Percentiles rank a stretch among this genome's conserved stretches.
Conservation (phyloP, 2,888 invertebrate genomes). For the Tetramorium bicarinatum region DNA sequence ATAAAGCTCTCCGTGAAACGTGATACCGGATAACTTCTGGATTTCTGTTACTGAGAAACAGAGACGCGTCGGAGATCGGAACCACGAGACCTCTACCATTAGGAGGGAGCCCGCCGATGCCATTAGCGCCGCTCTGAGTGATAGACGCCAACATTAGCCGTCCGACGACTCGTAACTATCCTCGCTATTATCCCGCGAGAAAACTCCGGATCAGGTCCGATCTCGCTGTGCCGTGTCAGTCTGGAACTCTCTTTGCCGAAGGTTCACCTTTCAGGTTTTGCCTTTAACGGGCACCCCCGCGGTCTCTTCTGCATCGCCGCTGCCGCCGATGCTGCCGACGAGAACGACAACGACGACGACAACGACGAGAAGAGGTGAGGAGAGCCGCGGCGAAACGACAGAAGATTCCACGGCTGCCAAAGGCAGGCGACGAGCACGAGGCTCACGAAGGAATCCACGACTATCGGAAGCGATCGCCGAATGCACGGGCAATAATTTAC, state of each 20-base stretch:
- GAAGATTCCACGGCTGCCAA: conserved; percentile 79
- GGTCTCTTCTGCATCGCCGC: conserved; percentile 46
- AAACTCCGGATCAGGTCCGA: conserved; percentile 42
- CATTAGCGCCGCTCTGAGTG: conserved; percentile 56
- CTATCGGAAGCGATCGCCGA: conserved; percentile 85
- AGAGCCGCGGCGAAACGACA: conserved; percentile 72
- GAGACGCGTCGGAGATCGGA: conserved; percentile 29
- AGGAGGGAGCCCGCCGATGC: conserved; percentile 39
- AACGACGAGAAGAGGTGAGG: conserved; percentile 21
- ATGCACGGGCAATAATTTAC: conserved; percentile 83
- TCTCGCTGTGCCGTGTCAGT: conserved; percentile 42
- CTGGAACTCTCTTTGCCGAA: conserved; percentile 26
- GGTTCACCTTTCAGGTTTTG: conserved; percentile 52
- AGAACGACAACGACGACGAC: conserved; percentile 7
- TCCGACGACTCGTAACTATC: conserved; percentile 52
- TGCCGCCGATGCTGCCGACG: not conserved
- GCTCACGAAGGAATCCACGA: conserved; percentile 75
- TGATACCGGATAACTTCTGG: conserved; percentile 14
- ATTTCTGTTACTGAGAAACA: conserved; percentile 22
- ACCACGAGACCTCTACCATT: conserved; percentile 32
- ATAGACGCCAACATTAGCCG: conserved; percentile 56
- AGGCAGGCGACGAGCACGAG: conserved; percentile 76
- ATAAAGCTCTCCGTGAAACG: conserved; percentile 20
- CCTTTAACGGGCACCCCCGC: conserved; percentile 72
- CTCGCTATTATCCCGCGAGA: conserved; percentile 46